Evolutionary conservation across 2,888 invertebrate genomes (phyloP).

Genomic region (Corbicula japonica): DNA sequence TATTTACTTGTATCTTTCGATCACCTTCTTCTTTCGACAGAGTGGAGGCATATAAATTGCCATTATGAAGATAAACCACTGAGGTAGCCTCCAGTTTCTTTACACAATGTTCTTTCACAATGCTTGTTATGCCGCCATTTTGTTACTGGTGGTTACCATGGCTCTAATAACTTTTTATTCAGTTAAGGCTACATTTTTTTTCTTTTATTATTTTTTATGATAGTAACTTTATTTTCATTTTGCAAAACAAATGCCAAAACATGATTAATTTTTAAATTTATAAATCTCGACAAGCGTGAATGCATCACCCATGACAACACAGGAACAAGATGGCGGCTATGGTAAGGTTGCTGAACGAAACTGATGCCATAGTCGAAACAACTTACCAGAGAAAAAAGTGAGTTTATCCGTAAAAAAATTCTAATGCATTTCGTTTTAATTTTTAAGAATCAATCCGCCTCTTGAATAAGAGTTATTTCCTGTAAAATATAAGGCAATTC

Average conservation of each 20-base stretch:
- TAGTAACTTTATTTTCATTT: background rate
- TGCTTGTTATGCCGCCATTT: too few species aligned
- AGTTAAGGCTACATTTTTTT: conserved; percentile 2
- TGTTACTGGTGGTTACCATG: conserved; percentile 68
- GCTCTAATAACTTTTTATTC: conserved; percentile 16
- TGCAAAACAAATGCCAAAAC: background rate
- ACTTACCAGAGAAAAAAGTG: conserved; percentile 80
- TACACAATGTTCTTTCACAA: too few species aligned
- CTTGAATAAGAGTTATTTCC: too few species aligned
- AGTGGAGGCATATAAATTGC: conserved; percentile 80
- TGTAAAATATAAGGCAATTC: too few species aligned
- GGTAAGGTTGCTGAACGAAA: conserved; percentile 79
- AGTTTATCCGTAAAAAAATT: conserved; percentile 41
- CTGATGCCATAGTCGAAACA: conserved; percentile 77
- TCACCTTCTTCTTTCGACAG: conserved; percentile 81
- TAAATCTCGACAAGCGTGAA: conserved; percentile 13
- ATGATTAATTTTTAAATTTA: background rate
- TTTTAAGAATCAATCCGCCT: too few species aligned
- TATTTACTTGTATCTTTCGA: conserved; percentile 80
- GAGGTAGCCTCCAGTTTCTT: too few species aligned
- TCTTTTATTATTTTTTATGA: background rate
- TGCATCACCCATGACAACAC: conserved; percentile 76
- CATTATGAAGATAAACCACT: too few species aligned
- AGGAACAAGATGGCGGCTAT: conserved; percentile 85
- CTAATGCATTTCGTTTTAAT: background rate